Evolutionary conservation across 2,888 invertebrate genomes (phyloP).

Genomic region (Kuschelorhynchus macadamiae): DNA sequence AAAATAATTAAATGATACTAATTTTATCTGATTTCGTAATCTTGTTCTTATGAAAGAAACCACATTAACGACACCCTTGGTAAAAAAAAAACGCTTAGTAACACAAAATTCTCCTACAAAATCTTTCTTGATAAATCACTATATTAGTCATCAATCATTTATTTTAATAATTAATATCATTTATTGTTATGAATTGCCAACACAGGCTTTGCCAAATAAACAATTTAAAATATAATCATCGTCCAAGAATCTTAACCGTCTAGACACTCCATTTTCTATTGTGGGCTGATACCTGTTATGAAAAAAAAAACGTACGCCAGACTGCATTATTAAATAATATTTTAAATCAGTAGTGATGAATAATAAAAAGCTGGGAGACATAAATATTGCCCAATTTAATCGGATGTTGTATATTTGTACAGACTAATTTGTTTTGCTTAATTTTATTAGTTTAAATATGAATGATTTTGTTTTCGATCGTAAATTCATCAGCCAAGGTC

Average conservation of each 20-base stretch:
- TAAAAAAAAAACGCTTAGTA: slow-evolving; percentile 15
- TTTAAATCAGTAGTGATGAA: background rate
- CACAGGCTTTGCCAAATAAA: slow-evolving; percentile 34
- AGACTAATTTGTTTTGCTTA: no score
- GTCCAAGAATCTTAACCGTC: slow-evolving; percentile 40
- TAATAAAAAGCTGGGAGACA: background rate
- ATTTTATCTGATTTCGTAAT: background rate
- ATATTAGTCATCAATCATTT: slow-evolving; percentile 41
- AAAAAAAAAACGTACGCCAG: slow-evolving; percentile 28
- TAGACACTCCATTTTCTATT: slow-evolving; percentile 40
- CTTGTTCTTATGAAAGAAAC: background rate
- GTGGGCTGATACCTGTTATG: slow-evolving; percentile 28
- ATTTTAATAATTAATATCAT: slow-evolving; percentile 33
- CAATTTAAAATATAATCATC: slow-evolving; percentile 40
- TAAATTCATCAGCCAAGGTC: no score
- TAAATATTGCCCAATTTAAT: background rate
- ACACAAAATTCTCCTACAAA: background rate
- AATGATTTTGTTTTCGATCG: no score
- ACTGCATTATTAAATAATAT: slow-evolving; percentile 27
- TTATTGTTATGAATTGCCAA: slow-evolving; percentile 30
- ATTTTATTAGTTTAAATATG: no score
- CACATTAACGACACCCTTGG: no score
- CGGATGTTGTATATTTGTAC: no score
- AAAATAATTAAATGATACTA: background rate
- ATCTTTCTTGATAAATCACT: slow-evolving; percentile 17